Evolutionary conservation across 2,797 vertebrate genomes (phyloP).

Genomic region (Holocentrus rufus): DNA sequence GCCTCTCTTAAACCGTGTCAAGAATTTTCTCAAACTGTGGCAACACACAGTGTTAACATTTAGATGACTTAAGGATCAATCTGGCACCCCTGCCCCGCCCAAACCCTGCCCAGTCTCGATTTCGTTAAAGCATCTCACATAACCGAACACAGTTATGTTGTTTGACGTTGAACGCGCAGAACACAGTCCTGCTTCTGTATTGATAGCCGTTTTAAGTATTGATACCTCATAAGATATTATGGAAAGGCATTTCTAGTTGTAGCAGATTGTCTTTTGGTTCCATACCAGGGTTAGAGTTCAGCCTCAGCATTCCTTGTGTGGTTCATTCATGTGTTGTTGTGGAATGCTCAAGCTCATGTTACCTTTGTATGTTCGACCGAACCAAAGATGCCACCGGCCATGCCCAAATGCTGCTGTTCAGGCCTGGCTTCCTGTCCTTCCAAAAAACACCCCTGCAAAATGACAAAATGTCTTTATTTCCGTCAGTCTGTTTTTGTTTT

Average conservation of each 20-base stretch:
- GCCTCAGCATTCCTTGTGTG: slow-evolving; percentile 73
- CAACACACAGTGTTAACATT: not conserved
- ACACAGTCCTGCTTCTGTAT: slow-evolving; percentile 57
- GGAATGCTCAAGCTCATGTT: slow-evolving; percentile 89
- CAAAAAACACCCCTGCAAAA: slow-evolving; percentile 92
- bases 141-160: slow-evolving; percentile 48
- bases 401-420: slow-evolving; percentile 98
- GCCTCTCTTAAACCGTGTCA: not conserved
- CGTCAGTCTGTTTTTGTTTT: slow-evolving; percentile 39
- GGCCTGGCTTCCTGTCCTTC: slow-evolving; percentile 98
- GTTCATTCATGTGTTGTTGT: slow-evolving; percentile 74
- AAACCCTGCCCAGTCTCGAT: not conserved
- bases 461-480: slow-evolving; percentile 84
- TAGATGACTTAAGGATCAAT: not conserved
- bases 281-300: slow-evolving; percentile 77
- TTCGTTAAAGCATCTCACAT: slow-evolving; percentile 45
- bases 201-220: slow-evolving; percentile 70
- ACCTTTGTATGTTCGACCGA: slow-evolving; percentile 90
- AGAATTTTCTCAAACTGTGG: not conserved
- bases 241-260: slow-evolving; percentile 73
- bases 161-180: slow-evolving; percentile 55
- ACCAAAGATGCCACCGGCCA: slow-evolving; percentile 99
- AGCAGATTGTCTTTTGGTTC: slow-evolving; percentile 78
- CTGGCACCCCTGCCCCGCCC: not conserved
- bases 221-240: slow-evolving; percentile 76